Evolutionary conservation across 2,888 invertebrate species (phyloP).

Genomic region (Entomobrya multifasciata): DNA sequence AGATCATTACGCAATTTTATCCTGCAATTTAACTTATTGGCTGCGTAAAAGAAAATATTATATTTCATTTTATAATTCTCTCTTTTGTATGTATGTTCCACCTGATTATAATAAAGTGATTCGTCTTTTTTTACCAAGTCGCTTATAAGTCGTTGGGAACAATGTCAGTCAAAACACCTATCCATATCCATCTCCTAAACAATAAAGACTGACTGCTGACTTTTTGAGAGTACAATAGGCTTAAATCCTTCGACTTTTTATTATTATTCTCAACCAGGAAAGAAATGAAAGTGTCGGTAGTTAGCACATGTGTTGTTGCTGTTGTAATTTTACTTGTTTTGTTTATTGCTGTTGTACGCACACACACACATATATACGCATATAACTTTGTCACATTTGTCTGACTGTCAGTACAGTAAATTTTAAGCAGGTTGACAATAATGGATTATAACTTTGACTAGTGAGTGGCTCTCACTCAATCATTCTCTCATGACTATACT

Average conservation of each 20-base stretch:
- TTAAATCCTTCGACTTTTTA: too few species aligned
- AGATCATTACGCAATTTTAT: slow-evolving; percentile 60
- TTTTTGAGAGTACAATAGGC: not conserved
- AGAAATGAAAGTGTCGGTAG: slow-evolving; percentile 26
- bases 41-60: too few species aligned
- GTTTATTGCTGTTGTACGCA: slow-evolving; percentile 4
- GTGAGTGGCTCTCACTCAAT: slow-evolving; percentile 31
- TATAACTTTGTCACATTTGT: slow-evolving; percentile 57
- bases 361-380: not conserved
- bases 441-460: slow-evolving; percentile 51
- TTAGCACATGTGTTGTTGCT: slow-evolving; percentile 9
- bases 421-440: slow-evolving; percentile 54
- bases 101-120: slow-evolving; percentile 49
- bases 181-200: not conserved
- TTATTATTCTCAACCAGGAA: not conserved
- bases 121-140: slow-evolving; percentile 15
- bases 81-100: too few species aligned
- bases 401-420: slow-evolving; percentile 56
- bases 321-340: not conserved
- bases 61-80: too few species aligned
- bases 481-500: slow-evolving; percentile 5
- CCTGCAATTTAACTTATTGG: not conserved
- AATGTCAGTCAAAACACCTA: slow-evolving; percentile 47
- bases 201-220: not conserved
- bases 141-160: not conserved